Evolutionary conservation across 2,888 invertebrate genomes (phyloP).

Genomic region (Drosophila anceps): DNA sequence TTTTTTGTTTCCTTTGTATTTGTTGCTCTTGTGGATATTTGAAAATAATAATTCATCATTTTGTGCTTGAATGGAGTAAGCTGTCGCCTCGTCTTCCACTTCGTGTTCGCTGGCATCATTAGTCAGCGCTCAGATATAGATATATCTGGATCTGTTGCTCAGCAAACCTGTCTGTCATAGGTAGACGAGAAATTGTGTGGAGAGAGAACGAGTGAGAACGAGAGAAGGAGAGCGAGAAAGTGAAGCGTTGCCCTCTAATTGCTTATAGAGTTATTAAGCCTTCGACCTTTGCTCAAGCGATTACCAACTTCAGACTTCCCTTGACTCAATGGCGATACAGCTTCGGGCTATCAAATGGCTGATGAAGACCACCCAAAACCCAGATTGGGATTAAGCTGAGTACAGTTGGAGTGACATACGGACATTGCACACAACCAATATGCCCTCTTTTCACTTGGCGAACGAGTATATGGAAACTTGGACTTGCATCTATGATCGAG

Average conservation of each 20-base stretch:
- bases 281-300: constrained; percentile 1
- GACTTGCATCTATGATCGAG: background rate
- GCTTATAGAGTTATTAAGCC: constrained; percentile 15
- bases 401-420: background rate
- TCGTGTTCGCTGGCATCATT: constrained; percentile 11
- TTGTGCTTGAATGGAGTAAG: constrained; percentile 32
- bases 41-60: constrained; percentile 71
- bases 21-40: constrained; percentile 24
- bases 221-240: background rate
- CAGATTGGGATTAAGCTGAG: background rate
- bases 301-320: constrained; percentile 3
- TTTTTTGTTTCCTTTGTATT: constrained; percentile 28
- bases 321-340: background rate
- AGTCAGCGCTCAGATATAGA: constrained; percentile 18
- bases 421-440: background rate
- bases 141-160: constrained; percentile 3
- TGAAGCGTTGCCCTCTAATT: background rate
- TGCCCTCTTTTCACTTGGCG: too few relatives aligned
- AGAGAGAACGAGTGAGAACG: too few relatives aligned
- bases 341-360: background rate
- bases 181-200: background rate
- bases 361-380: background rate
- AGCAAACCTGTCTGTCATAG: constrained; percentile 7
- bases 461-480: background rate
- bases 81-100: constrained; percentile 4